Conservation (phyloP, 2,797 vertebrate genomes). For the Allobates femoralis region DNA sequence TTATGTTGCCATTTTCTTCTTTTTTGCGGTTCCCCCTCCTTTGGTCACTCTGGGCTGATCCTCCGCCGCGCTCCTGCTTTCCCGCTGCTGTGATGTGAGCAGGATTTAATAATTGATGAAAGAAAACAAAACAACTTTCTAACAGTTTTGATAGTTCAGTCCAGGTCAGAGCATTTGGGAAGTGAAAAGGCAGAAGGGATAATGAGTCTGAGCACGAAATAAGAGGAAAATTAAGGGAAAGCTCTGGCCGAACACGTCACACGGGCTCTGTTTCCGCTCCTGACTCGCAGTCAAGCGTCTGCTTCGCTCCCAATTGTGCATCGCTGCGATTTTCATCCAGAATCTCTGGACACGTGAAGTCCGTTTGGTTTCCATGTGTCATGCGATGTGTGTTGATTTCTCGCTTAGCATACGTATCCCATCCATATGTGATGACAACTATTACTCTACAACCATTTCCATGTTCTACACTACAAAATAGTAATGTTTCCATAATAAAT, state of each 20-base stretch:
- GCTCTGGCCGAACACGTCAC: not conserved
- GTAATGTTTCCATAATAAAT: no score
- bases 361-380: no score
- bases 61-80: not conserved
- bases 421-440: no score
- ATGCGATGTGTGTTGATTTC: no score
- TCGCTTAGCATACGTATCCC: no score
- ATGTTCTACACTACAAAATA: no score
- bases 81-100: not conserved
- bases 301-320: no score
- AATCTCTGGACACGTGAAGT: no score
- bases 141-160: slow-evolving; percentile 5
- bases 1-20: not conserved
- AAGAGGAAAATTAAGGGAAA: not conserved
- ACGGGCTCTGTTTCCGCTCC: not conserved
- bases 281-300: no score
- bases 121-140: slow-evolving; percentile 1
- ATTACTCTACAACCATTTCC: no score
- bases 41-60: not conserved
- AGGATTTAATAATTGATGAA: slow-evolving; percentile 29
- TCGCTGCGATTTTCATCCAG: no score
- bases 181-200: not conserved
- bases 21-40: no score
- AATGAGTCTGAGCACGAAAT: not conserved
- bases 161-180: slow-evolving; percentile 10